These are phyloP conservation scores for Eustalomyia histrio DNA, from an alignment of 2,888 invertebrate genomes.

Conservation along the genomic window DNA sequence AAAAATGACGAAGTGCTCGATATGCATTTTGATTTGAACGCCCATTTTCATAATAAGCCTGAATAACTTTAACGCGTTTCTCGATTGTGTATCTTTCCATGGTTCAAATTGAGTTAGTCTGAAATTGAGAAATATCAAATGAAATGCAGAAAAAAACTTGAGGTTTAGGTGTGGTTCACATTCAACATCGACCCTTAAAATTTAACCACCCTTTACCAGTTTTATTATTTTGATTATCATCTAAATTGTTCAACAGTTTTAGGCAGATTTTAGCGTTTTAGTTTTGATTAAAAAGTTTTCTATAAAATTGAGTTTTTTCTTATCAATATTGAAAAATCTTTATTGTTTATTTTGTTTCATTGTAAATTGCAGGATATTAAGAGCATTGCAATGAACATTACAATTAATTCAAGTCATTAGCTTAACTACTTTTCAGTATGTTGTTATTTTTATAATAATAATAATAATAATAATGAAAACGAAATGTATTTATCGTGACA, in stretches of 20 bases:
- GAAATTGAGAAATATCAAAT: too few relatives aligned
- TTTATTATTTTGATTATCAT: not conserved
- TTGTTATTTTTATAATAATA: not conserved
- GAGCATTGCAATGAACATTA: not conserved
- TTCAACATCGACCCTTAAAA: too few relatives aligned
- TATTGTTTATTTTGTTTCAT: not conserved
- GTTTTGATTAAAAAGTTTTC: not conserved
- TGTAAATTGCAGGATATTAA: not conserved
- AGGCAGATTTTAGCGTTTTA: not conserved
- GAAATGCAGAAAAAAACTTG: too few relatives aligned
- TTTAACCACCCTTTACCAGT: too few relatives aligned
- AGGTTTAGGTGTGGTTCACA: too few relatives aligned
- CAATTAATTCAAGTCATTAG: not conserved
- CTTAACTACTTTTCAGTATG: not conserved
- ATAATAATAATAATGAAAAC: not conserved
- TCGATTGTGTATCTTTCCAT: too few relatives aligned
- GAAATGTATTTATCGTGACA: not conserved
- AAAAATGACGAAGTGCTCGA: too few relatives aligned
- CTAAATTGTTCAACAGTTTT: not conserved
- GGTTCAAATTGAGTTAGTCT: too few relatives aligned
- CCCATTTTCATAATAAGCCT: too few relatives aligned
- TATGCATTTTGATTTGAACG: too few relatives aligned
- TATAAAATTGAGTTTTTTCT: slow-evolving; percentile 3
- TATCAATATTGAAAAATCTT: not conserved
- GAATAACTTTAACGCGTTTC: too few relatives aligned